Evolutionary conservation across 2,888 invertebrate species (phyloP).

Genomic region (Sinhomidia bicolor): DNA sequence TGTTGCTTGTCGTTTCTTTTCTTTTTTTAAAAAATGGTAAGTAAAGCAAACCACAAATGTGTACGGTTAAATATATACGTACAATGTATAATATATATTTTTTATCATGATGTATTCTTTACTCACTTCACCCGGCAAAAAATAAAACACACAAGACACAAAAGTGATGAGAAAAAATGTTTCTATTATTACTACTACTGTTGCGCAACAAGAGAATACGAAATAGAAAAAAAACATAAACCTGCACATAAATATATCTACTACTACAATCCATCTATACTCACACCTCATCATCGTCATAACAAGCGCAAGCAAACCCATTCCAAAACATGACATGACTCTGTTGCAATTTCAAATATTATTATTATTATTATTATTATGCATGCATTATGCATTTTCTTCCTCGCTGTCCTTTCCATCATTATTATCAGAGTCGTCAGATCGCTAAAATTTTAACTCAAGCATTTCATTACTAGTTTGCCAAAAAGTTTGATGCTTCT

Average conservation of each 20-base stretch:
- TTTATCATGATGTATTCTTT: neutral
- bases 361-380: no score
- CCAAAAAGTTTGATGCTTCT: slow-evolving; percentile 44
- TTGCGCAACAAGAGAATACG: neutral
- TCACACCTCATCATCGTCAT: neutral
- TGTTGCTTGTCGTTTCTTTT: neutral
- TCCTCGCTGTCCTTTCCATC: neutral
- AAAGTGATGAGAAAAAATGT: neutral
- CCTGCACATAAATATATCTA: neutral
- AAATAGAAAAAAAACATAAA: neutral
- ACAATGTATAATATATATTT: neutral
- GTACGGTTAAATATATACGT: neutral
- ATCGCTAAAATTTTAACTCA: slow-evolving; percentile 12
- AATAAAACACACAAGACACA: neutral
- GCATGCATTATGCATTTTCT: slow-evolving; percentile 55
- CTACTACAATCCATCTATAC: neutral
- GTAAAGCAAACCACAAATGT: no score
- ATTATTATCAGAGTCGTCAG: slow-evolving; percentile 20
- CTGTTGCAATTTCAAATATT: slow-evolving; percentile 31
- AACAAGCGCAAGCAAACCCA: no score
- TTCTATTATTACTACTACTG: neutral
- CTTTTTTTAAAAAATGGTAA: no score
- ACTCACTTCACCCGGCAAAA: neutral
- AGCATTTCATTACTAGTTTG: slow-evolving; percentile 46
- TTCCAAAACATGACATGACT: neutral